A percentile compares a stretch with the other conserved stretches of the same genome.
Evolutionary conservation across 2,113 vertebrate genomes (phyloP).

Genomic region (Dromaius novaehollandiae): DNA sequence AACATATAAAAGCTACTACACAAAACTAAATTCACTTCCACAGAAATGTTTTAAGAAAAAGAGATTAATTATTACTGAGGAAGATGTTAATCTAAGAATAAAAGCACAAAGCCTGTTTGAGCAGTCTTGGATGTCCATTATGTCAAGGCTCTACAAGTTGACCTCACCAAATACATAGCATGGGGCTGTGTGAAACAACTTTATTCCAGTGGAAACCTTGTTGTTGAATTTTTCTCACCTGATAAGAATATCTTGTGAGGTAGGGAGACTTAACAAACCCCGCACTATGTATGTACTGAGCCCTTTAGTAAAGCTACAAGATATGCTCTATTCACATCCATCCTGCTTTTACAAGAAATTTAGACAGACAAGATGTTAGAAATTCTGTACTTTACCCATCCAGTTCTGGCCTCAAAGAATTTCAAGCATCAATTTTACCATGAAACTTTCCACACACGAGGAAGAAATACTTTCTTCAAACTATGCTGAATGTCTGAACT

Average conservation of each 20-base stretch:
- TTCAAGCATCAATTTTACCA: background rate
- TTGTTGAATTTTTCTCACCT: background rate
- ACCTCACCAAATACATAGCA: background rate
- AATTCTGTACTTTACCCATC: background rate
- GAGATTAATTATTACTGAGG: background rate
- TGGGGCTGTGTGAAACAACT: background rate
- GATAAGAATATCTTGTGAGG: background rate
- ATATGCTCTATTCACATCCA: background rate
- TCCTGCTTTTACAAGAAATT: background rate
- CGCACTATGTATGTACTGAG: background rate
- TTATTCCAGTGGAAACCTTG: background rate
- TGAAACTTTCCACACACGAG: background rate
- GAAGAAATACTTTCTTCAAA: background rate
- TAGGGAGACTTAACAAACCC: background rate
- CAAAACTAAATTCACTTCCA: background rate
- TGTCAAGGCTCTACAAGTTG: background rate
- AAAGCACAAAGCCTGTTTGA: background rate
- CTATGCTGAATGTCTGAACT: background rate
- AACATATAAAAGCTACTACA: background rate
- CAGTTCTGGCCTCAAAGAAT: background rate
- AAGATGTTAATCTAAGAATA: background rate
- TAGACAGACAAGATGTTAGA: rapidly evolving
- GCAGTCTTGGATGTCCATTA: background rate
- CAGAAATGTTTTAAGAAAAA: background rate
- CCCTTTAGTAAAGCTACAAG: background rate